Evolutionary conservation across 2,113 vertebrate species (phyloP).

Genomic region (Caloenas nicobarica): DNA sequence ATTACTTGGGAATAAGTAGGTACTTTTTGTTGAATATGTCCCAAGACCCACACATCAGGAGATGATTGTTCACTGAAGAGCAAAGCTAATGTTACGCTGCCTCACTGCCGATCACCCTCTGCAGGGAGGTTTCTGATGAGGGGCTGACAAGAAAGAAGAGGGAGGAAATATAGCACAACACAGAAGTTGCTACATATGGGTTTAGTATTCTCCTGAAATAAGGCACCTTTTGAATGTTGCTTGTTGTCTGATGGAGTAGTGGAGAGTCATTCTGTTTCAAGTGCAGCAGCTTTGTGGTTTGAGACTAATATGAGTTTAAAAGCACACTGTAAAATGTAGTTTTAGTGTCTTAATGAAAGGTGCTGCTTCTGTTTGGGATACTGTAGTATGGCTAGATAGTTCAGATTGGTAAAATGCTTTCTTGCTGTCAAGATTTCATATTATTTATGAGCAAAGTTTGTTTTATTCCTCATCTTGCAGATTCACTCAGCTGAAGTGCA

Average conservation of each 20-base stretch:
- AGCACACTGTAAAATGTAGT: not conserved
- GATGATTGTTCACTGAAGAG: not conserved
- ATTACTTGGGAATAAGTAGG: not conserved
- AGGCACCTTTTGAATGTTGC: not conserved
- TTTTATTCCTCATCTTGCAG: not conserved
- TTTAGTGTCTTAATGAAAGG: not conserved
- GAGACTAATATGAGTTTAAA: not conserved
- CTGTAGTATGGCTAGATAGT: not conserved
- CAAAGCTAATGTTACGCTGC: not conserved
- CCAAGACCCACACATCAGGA: not conserved
- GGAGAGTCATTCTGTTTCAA: not conserved
- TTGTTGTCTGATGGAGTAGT: not conserved
- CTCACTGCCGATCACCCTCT: not conserved
- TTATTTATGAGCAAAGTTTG: not conserved
- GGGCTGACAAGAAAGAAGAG: not conserved
- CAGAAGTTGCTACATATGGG: not conserved
- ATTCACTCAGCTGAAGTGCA: not conserved
- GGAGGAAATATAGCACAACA: not conserved
- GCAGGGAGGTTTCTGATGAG: not conserved
- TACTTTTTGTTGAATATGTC: not conserved
- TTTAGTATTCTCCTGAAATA: not conserved
- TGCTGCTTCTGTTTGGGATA: not conserved
- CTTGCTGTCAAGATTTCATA: not conserved
- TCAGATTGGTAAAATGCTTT: not conserved
- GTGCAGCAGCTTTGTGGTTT: not conserved